Evolutionary conservation across 2,888 invertebrate genomes (phyloP).

Genomic region (Epistrophe eligans): DNA sequence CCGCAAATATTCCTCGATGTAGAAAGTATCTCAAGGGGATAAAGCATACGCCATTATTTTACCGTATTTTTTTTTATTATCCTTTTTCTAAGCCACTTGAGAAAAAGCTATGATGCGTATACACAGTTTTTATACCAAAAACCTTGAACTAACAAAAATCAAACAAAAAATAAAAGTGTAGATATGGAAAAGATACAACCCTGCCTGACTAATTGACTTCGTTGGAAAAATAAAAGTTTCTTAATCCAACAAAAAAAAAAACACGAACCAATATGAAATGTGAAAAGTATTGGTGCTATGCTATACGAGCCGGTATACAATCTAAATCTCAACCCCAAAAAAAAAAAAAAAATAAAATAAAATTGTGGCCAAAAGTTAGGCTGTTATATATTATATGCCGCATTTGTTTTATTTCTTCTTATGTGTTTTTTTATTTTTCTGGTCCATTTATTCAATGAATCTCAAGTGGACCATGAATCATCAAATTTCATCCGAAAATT

Average conservation of each 20-base stretch:
- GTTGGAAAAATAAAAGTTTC: slow-evolving; percentile 53
- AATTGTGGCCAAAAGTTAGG: slow-evolving; percentile 24
- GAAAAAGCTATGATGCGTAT: background rate
- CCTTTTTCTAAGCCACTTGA: background rate
- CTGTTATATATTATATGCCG: background rate
- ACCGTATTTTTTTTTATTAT: background rate
- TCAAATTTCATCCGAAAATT: slow-evolving; percentile 62
- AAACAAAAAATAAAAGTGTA: background rate
- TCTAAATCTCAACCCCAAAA: background rate
- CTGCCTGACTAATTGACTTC: slow-evolving; percentile 66
- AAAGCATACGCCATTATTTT: slow-evolving; percentile 5
- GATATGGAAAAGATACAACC: slow-evolving; percentile 41
- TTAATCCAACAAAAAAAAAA: background rate
- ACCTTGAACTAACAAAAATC: slow-evolving; percentile 3
- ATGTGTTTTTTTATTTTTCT: slow-evolving; percentile 21
- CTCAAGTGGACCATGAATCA: slow-evolving; percentile 75
- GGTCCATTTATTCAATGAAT: slow-evolving; percentile 64
- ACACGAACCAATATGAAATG: background rate
- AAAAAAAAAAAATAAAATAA: background rate
- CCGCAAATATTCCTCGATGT: background rate
- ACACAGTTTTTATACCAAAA: background rate
- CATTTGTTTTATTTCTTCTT: background rate
- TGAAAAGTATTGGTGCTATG: background rate
- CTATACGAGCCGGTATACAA: background rate
- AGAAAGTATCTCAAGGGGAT: background rate